phyloP scores from a whole-genome alignment of 2,888 invertebrate genomes.

The Epsilonema sp. region DNA sequence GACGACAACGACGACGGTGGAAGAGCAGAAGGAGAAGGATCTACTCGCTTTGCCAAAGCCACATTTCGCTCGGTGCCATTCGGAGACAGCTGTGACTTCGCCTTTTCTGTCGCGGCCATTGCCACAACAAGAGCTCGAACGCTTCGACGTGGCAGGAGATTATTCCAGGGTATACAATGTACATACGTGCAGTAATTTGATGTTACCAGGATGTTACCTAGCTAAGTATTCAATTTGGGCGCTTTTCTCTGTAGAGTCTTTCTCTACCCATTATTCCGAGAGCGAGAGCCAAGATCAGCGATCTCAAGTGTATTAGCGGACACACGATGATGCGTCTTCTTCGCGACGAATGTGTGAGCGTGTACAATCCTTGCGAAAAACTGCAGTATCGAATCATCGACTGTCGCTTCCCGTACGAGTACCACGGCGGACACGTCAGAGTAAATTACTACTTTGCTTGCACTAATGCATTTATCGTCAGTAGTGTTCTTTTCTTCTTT shows the following conservation, averaged over 20 bases:
- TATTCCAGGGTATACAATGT: not conserved
- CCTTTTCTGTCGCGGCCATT: too few relatives aligned
- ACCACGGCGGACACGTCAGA: not conserved
- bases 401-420: not conserved
- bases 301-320: not conserved
- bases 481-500: too few relatives aligned
- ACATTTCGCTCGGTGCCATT: not conserved
- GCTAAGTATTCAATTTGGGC: not conserved
- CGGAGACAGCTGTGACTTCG: not conserved
- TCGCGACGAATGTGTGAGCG: too few relatives aligned
- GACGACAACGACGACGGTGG: too few relatives aligned
- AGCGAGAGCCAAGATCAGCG: not conserved
- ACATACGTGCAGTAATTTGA: not conserved
- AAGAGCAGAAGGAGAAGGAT: too few relatives aligned
- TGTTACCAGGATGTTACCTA: not conserved
- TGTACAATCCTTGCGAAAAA: too few relatives aligned
- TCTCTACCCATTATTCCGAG: not conserved
- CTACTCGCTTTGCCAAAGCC: too few relatives aligned
- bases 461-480: too few relatives aligned
- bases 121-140: not conserved
- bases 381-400: not conserved
- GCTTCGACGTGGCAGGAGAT: not conserved
- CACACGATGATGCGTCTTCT: not conserved
- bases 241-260: not conserved
- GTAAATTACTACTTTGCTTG: too few relatives aligned